These are phyloP conservation scores for Chloropsis hardwickii DNA, from an alignment of 2,113 vertebrate genomes.

Conservation along the genomic window DNA sequence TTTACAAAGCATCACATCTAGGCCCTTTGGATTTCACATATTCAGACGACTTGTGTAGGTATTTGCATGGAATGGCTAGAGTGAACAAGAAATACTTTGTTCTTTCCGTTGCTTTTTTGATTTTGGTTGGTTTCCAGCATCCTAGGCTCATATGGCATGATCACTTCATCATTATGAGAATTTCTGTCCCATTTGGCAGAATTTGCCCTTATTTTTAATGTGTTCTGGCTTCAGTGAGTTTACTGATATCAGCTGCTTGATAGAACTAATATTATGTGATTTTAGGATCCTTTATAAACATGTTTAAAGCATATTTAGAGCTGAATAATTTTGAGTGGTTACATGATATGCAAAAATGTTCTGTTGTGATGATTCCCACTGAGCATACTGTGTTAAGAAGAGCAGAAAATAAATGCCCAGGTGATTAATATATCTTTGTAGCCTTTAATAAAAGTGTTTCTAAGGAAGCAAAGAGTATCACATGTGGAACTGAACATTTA, in stretches of 20 bases:
- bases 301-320: background rate
- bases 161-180: background rate
- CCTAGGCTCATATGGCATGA: background rate
- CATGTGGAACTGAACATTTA: background rate
- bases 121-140: background rate
- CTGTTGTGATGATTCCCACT: background rate
- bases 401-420: background rate
- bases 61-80: background rate
- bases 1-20: background rate
- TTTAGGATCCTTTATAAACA: background rate
- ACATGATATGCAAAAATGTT: background rate
- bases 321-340: background rate
- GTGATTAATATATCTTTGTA: background rate
- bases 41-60: background rate
- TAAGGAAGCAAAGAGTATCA: background rate
- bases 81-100: background rate
- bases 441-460: background rate
- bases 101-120: fast-evolving
- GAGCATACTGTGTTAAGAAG: background rate
- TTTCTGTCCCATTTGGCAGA: background rate
- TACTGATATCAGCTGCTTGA: background rate
- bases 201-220: background rate
- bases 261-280: background rate
- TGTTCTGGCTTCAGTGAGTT: background rate
- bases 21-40: background rate